Evolutionary conservation across 2,888 invertebrate species (phyloP), one percentile per base, ranked within the genome.

Genomic region (Drosophila eohydei): DNA sequence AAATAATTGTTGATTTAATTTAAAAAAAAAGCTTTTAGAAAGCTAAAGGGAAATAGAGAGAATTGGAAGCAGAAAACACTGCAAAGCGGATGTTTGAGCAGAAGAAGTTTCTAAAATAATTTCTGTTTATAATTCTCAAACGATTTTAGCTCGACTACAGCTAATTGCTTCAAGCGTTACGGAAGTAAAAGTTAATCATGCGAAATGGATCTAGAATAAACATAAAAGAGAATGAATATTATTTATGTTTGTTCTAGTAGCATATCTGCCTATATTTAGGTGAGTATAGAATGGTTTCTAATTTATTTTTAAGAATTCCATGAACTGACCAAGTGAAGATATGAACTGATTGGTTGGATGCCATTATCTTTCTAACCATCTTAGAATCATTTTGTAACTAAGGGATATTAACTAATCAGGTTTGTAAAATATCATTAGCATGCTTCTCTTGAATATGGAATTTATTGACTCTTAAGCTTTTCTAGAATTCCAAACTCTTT

Each of bases 151-250:
- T 30, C 9, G 34, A 12, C 12, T 34, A 6, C 5, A 50, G 16
- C 30, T 50, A 50, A 50, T 16, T 34, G 16, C 9, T 7, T 41
- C 21, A 21, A 21, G 21, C 21, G 21, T 21, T 28, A 7, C 21
- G 34, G 43, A 61, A 51, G 40, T 40, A 48, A 62, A 64, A 61
- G 60, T 52, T 44, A 44, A 62, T 14, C 11, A n/a, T 12, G 3
- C 11, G 3, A 51, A 50, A 7, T 21, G 30, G 16, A 40, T 2
- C 34, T 52, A 11, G 14, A 26, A 14, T 38, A 26, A 34, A 36
- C 26, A 21, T 5, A 1, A 26, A 14, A 52, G 26, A 9, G 26
- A 52, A 52, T 7, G 6, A 2, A 32, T 32, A 0, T 50, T 12
- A 6, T 11, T 11, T 21, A 7, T 16, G 30, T n/a, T n/a, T 11